Evolutionary conservation across 92 coral and sea anemone genomes (phyloP).

Genomic region (Parazoanthus atlanticus): DNA sequence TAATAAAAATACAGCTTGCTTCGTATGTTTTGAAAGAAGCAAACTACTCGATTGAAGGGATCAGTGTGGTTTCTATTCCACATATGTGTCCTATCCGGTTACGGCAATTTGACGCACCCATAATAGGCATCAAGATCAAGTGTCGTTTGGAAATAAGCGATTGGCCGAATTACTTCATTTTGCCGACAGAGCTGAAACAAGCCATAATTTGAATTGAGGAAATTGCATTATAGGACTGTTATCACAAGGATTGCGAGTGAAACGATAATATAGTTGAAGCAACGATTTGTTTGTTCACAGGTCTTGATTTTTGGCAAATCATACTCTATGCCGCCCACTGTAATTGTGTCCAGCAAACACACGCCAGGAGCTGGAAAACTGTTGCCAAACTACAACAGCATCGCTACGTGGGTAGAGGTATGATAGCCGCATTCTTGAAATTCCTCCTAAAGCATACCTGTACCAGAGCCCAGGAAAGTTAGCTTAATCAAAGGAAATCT

Average conservation of each 20-base stretch:
- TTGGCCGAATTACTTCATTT: too few relatives aligned
- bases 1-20: too few relatives aligned
- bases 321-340: neutral
- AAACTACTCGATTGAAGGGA: too few relatives aligned
- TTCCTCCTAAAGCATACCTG: neutral
- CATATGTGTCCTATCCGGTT: too few relatives aligned
- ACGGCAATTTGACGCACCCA: too few relatives aligned
- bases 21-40: too few relatives aligned
- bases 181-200: too few relatives aligned
- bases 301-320: neutral
- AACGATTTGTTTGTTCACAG: neutral
- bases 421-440: neutral
- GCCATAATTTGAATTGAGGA: too few relatives aligned
- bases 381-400: constrained; percentile 67
- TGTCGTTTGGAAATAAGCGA: too few relatives aligned
- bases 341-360: constrained; percentile 1
- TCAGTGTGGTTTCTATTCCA: too few relatives aligned
- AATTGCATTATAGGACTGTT: neutral
- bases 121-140: too few relatives aligned
- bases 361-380: constrained; percentile 17
- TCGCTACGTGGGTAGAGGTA: constrained; percentile 81
- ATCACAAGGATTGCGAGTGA: neutral
- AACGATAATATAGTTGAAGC: neutral
- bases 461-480: neutral
- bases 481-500: neutral